Conservation (phyloP, 2,888 invertebrate genomes). For the Tenthredo notha region DNA sequence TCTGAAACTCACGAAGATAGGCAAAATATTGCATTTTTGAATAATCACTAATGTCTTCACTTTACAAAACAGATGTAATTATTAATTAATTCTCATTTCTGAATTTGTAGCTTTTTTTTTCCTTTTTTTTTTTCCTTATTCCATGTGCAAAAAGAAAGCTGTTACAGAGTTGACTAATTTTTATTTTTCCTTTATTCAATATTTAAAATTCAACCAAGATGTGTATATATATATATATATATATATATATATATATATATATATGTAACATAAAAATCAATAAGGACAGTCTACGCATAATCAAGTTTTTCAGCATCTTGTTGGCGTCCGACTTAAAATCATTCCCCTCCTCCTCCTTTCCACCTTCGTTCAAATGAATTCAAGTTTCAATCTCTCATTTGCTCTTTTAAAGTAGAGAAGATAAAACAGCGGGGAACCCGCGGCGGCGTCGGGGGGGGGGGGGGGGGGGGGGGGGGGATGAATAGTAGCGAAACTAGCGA, state of each 20-base stretch:
- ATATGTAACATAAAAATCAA: slow-evolving; percentile 23
- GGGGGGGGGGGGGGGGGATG: not conserved
- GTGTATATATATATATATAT: no score
- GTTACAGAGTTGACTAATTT: not conserved
- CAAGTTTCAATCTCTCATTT: not conserved
- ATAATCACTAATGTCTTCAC: not conserved
- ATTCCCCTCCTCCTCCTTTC: not conserved
- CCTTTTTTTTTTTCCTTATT: not conserved
- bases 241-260: no score
- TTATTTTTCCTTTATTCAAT: not conserved
- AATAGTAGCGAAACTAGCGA: slow-evolving; percentile 39
- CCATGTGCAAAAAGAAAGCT: not conserved
- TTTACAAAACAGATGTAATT: not conserved
- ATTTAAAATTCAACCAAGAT: slow-evolving; percentile 8
- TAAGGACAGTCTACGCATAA: not conserved
- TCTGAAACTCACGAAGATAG: not conserved
- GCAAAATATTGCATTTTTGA: not conserved
- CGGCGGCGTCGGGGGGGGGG: not conserved
- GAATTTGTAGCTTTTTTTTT: not conserved
- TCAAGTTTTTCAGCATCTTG: slow-evolving; percentile 12
- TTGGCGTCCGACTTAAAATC: not conserved
- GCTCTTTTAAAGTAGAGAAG: slow-evolving; percentile 13
- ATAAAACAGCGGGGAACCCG: slow-evolving; percentile 55
- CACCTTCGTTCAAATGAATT: not conserved
- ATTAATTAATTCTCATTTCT: not conserved